Percentiles rank a stretch among this genome's conserved stretches.
These are phyloP conservation scores for Lepidurus couesii DNA, from an alignment of 1,140 invertebrate species.

Conservation along the genomic window DNA sequence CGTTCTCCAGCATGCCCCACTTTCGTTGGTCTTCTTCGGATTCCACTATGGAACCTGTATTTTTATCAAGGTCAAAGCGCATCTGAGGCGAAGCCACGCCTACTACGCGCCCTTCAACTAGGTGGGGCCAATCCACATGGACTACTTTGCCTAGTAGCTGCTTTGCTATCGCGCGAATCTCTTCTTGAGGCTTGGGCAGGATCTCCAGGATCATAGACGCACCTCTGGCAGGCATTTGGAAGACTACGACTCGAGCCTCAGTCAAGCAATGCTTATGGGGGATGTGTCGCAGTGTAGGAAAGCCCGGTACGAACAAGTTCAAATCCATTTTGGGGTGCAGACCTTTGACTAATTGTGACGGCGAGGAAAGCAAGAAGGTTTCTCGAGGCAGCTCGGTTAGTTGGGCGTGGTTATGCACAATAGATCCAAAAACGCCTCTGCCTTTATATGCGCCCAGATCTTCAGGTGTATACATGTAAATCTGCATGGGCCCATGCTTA, in stretches of 20 bases:
- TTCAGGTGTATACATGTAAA: slow-evolving; percentile 62
- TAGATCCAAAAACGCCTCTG: slow-evolving; percentile 60
- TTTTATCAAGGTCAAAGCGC: background rate
- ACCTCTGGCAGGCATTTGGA: slow-evolving; percentile 69
- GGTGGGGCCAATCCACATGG: slow-evolving; percentile 82
- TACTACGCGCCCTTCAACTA: slow-evolving; percentile 56
- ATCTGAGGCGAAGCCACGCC: background rate
- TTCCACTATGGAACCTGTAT: background rate
- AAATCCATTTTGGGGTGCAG: slow-evolving; percentile 61
- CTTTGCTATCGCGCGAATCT: slow-evolving; percentile 50
- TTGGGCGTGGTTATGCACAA: slow-evolving; percentile 49
- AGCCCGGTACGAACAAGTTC: slow-evolving; percentile 76
- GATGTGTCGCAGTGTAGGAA: slow-evolving; percentile 81
- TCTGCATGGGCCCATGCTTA: slow-evolving; percentile 72
- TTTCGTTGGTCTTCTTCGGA: background rate
- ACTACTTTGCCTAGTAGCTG: slow-evolving; percentile 65
- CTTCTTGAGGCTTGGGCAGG: slow-evolving; percentile 41
- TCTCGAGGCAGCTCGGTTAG: slow-evolving; percentile 48
- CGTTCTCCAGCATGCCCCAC: background rate
- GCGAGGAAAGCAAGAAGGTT: slow-evolving; percentile 55
- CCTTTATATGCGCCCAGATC: slow-evolving; percentile 50
- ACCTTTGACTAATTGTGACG: slow-evolving; percentile 60
- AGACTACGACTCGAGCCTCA: slow-evolving; percentile 72
- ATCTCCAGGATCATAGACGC: slow-evolving; percentile 75
- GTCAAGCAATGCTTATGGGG: slow-evolving; percentile 65